phyloP scores from a whole-genome alignment of 2,888 invertebrate species.

The Bhutanitis thaidina region DNA sequence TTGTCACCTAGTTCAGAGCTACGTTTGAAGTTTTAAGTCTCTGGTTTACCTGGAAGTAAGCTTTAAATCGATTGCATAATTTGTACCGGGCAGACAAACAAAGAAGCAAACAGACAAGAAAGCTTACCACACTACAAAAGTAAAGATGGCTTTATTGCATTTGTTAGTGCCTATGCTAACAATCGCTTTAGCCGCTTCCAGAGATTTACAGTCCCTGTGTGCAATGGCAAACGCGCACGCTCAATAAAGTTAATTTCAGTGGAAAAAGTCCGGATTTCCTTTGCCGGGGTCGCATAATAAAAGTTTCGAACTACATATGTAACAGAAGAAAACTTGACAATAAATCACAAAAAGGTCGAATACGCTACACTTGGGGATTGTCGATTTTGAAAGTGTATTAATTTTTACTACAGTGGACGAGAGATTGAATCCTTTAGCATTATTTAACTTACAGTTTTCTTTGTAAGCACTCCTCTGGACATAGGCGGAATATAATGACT shows the following conservation, averaged over 20 bases:
- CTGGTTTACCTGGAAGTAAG: too few species aligned
- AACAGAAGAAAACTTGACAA: slow-evolving; percentile 49
- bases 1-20: too few species aligned
- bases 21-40: too few species aligned
- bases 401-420: slow-evolving; percentile 27
- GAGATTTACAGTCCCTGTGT: slow-evolving; percentile 3
- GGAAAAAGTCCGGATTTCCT: slow-evolving; percentile 54
- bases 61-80: too few species aligned
- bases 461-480: too few species aligned
- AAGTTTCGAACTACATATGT: slow-evolving; percentile 49
- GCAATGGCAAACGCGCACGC: slow-evolving; percentile 37
- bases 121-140: too few species aligned
- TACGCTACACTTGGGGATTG: slow-evolving; percentile 49
- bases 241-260: slow-evolving; percentile 56
- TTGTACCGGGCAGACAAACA: too few species aligned
- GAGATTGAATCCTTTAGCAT: not conserved
- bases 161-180: not conserved
- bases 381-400: slow-evolving; percentile 35
- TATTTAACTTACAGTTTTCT: too few species aligned
- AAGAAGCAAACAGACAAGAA: too few species aligned
- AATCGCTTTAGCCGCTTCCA: not conserved
- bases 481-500: too few species aligned
- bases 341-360: slow-evolving; percentile 71
- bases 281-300: slow-evolving; percentile 55
- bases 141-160: not conserved